Conservation (phyloP, 2,113 vertebrate species). For the Kryptolebias marmoratus region DNA sequence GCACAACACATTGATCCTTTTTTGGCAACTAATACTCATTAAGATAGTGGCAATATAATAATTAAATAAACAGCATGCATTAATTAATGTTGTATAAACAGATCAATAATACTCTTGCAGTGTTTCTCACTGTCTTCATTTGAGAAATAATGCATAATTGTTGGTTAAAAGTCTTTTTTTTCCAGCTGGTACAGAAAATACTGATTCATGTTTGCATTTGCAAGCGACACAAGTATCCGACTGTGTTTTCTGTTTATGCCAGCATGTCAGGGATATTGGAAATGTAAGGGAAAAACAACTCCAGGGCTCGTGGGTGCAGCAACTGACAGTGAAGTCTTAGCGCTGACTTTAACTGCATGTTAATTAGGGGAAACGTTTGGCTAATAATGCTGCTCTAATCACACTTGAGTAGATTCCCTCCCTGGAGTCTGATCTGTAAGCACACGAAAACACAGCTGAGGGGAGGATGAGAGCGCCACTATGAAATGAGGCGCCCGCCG, state of each 20-base stretch:
- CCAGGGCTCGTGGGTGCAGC: constrained; percentile 12
- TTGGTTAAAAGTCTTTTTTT: not conserved
- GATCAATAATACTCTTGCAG: not conserved
- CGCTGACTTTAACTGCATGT: constrained; percentile 41
- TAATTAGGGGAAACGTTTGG: constrained; percentile 63
- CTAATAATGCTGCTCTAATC: constrained; percentile 59
- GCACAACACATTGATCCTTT: too few relatives aligned
- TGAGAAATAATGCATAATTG: not conserved
- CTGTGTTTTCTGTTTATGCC: not conserved
- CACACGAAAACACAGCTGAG: constrained; percentile 9
- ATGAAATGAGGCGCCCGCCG: constrained; percentile 31
- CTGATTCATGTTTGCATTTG: not conserved
- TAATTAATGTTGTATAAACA: not conserved
- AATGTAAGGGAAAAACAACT: constrained; percentile 3
- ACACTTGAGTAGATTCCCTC: constrained; percentile 53
- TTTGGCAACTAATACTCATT: too few relatives aligned
- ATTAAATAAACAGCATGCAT: not conserved
- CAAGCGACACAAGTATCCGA: not conserved
- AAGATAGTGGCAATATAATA: not conserved
- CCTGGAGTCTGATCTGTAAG: constrained; percentile 40
- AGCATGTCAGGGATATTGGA: not conserved
- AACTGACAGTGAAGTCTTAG: constrained; percentile 24
- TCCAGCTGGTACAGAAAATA: not conserved
- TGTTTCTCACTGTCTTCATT: not conserved
- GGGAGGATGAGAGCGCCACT: not conserved